phyloP scores from a whole-genome alignment of 2,888 invertebrate genomes.

The Parasteatoda lunata region DNA sequence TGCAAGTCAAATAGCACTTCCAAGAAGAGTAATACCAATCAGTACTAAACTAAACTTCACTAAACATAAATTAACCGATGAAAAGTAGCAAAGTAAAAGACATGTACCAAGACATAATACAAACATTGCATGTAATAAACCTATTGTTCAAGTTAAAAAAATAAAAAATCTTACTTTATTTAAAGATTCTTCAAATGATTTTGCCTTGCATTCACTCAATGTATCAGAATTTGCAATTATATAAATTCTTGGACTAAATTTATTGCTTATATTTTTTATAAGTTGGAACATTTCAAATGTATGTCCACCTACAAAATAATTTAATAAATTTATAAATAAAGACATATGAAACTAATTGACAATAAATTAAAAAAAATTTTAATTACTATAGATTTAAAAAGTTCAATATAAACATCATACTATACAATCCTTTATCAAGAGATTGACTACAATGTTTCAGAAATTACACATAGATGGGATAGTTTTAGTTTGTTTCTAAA shows the following conservation, averaged over 20 bases:
- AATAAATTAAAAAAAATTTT: background rate
- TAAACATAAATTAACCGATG: background rate
- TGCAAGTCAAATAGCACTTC: background rate
- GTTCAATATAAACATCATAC: background rate
- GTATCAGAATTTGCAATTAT: slow-evolving; percentile 85
- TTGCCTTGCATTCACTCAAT: slow-evolving; percentile 83
- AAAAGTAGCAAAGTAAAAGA: background rate
- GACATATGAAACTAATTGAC: background rate
- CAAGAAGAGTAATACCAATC: background rate
- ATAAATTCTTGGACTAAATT: slow-evolving; percentile 85
- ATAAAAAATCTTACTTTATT: slow-evolving; percentile 3
- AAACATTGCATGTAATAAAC: background rate
- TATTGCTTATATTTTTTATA: slow-evolving; percentile 76
- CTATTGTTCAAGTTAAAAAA: background rate
- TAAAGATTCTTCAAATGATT: slow-evolving; percentile 54
- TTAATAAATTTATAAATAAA: background rate
- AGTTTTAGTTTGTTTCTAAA: no score
- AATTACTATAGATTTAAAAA: background rate
- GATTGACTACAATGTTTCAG: background rate
- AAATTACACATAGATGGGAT: no score
- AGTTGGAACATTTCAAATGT: slow-evolving; percentile 94
- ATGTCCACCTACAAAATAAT: slow-evolving; percentile 82
- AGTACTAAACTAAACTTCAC: no score
- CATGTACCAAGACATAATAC: background rate
- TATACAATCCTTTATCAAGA: background rate